These are phyloP conservation scores for Phaethornis superciliosus DNA, from an alignment of 2,113 vertebrate species.

Conservation along the genomic window DNA sequence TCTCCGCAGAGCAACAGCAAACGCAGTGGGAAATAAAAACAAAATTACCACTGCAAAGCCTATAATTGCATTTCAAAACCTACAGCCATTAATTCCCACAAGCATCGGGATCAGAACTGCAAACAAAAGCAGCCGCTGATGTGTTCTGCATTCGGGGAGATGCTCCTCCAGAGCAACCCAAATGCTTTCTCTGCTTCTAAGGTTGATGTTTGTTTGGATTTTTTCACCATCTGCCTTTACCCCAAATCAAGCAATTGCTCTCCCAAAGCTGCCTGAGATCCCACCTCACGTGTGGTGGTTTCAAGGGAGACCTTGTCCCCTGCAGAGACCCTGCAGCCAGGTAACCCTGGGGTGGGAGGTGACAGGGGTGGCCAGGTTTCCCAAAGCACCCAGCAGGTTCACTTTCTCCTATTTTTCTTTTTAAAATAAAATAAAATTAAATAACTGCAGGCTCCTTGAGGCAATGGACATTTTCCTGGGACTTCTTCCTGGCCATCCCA, in stretches of 20 bases:
- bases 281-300: no score
- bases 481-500: background rate
- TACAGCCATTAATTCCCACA: slow-evolving; percentile 52
- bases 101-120: background rate
- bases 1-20: slow-evolving; percentile 30
- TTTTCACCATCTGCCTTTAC: background rate
- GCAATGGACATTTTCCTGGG: background rate
- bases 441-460: rapidly evolving
- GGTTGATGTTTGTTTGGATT: background rate
- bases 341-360: background rate
- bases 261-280: background rate
- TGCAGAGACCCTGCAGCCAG: no score
- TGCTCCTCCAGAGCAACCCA: rapidly evolving
- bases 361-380: background rate
- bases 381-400: background rate
- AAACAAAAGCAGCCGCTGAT: background rate
- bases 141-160: background rate
- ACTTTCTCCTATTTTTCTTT: background rate
- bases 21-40: slow-evolving; percentile 65
- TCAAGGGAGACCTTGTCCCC: no score
- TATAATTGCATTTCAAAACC: slow-evolving; percentile 67
- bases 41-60: slow-evolving; percentile 55
- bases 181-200: rapidly evolving
- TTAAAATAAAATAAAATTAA: background rate
- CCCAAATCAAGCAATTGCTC: background rate